Evolutionary conservation across 2,888 invertebrate species (phyloP), one percentile per base, ranked within the genome.

Genomic region (Cetonia aurata): DNA sequence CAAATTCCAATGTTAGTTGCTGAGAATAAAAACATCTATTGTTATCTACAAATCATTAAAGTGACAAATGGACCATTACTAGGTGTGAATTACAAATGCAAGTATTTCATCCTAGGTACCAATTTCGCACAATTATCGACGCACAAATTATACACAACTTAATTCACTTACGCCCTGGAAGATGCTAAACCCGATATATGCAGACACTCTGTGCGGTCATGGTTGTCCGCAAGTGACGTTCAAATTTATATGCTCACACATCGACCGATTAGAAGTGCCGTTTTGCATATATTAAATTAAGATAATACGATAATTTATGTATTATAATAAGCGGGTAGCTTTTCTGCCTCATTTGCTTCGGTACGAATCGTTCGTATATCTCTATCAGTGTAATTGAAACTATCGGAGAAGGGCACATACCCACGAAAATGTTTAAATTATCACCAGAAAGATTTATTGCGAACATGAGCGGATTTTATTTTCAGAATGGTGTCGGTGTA

Each of bases 291-390:
- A 56, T 56, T 41, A 56, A 56, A 56, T 56, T 56, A 56, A 56
- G 56, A 56, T 56, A 56, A 56, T 56, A 8, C 56, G 41, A 56
- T 56, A 41, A 56, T 56, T 56, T 56, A 56, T 56, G 56, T 10
- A 17, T 41, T n/a, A 41, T 56, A 56, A 56, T 56, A 15, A 56
- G 41, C 13, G 33, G 41, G 56, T 37, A 56, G 37, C 37, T 4
- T 15, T 13, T 33, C 33, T 41, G 33, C 10, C 15, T 41, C 13
- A 15, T 41, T 56, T 56, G 3, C 25, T 41, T 56, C 15, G 6
- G 10, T 9, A 37, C 13, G 41, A 56, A 56, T 50, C 50, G 50
- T 19, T 17, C 3, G 15, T 50, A 15, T 15, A 50, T 50, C 9
- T 50, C 19, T 50, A 50, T 25, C 25, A 25, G 17, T 50, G 15